Evolutionary conservation across 2,888 invertebrate species (phyloP), one percentile per base, ranked within the genome.

Genomic region (Folsomia candida): DNA sequence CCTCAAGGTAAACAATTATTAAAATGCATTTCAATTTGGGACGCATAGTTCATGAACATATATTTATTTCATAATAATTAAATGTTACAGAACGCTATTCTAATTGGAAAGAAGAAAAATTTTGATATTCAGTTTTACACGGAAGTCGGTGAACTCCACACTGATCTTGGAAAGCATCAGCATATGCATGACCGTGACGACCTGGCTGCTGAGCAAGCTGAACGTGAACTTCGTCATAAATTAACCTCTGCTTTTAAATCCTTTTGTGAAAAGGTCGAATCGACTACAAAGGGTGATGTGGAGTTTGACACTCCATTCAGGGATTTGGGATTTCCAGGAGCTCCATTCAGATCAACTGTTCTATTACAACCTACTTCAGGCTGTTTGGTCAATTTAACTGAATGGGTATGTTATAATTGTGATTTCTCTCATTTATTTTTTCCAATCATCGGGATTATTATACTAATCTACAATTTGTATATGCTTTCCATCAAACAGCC

Each of bases 181-280:
- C 97, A 99, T 84, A 98, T 99, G 97, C 98, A 99, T 83, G 99
- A 99, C 85, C 87, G 98, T 58, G 99, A 99, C 84, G 99, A 99
- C 86, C 86, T 99, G 72, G 96, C 97, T 0, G 97, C 98, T 4
- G 99, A 99, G 85, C 99, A 99, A 86, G 94, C 97, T 68, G 99
- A 99, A 84, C 86, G 98, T 65, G 99, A 99, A 82, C 86, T 99
- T 78, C 86, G 99, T 29, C 94, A 97, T 83, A 97, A 97, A 82
- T 86, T 99, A 68, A 99, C 98, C 84, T 91, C 94, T 0, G 97
- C 98, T 14, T 99, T 99, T 85, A 97, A 95, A 84, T 93, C 93
- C 82, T 99, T 99, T 86, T 97, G 96, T 83, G 98, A 99, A 83
- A 94, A 99, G 83, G 91, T 92, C 9, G 97, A 97, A 84, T 87